A percentile compares a stretch with the other conserved stretches of the same genome.
Evolutionary conservation across 30 jellyfish, hydroid and myxozoan genomes (phyloP).

Genomic region (Hydractinia echinata): DNA sequence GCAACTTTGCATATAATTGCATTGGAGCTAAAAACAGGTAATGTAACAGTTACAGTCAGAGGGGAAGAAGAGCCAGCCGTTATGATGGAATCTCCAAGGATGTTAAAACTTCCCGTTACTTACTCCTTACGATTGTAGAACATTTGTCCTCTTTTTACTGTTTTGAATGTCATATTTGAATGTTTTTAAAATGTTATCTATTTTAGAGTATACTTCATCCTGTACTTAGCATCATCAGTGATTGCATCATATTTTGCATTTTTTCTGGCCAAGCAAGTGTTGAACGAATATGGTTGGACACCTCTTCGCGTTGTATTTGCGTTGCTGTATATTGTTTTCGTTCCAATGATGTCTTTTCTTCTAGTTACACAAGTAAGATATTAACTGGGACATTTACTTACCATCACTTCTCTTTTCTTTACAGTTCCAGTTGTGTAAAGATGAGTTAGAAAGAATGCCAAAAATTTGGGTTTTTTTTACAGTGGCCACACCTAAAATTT

Average conservation of each 20-base stretch:
- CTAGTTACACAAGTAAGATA: slow-evolving; percentile 58
- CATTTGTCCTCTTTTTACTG: background rate
- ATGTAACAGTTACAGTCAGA: background rate
- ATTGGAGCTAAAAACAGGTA: slow-evolving; percentile 93
- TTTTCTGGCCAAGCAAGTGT: slow-evolving; percentile 46
- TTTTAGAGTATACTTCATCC: slow-evolving; percentile 54
- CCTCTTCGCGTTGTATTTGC: slow-evolving; percentile 49
- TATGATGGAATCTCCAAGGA: background rate
- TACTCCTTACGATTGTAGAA: background rate
- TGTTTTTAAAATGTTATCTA: background rate
- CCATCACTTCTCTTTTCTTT: background rate
- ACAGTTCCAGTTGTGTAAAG: too few relatives aligned
- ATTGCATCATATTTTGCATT: slow-evolving; percentile 58
- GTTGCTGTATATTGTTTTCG: slow-evolving; percentile 50
- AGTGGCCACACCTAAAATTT: too few relatives aligned
- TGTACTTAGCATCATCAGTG: slow-evolving; percentile 47
- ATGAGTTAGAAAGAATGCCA: too few relatives aligned
- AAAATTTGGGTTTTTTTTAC: too few relatives aligned
- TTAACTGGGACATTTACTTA: background rate
- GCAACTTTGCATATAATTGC: slow-evolving; percentile 73
- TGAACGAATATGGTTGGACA: slow-evolving; percentile 48
- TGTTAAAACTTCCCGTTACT: background rate
- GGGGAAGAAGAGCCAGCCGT: background rate
- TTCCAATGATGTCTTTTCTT: slow-evolving; percentile 68
- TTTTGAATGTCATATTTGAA: background rate